A percentile compares a stretch with the other conserved stretches of the same genome.
These are phyloP conservation scores for Pelvicachromis taeniatus DNA, from an alignment of 2,113 vertebrate species.

Conservation along the genomic window DNA sequence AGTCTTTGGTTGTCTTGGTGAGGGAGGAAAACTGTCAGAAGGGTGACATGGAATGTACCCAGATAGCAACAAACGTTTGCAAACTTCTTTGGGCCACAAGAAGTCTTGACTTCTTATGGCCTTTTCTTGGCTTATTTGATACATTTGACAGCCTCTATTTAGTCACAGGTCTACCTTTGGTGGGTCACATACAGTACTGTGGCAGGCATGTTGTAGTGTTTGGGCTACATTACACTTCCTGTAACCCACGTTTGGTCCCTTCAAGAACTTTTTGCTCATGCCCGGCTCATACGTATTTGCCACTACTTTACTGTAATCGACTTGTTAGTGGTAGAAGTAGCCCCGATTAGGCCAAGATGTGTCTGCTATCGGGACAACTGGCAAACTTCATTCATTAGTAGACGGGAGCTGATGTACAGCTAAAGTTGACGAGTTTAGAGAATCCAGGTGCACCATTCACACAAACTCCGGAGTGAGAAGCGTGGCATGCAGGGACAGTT, in stretches of 20 bases:
- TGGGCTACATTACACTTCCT: background rate
- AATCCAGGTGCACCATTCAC: background rate
- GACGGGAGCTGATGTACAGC: background rate
- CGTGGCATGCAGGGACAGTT: background rate
- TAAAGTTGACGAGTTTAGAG: background rate
- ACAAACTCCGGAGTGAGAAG: background rate
- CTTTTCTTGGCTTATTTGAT: no score
- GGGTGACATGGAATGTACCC: background rate
- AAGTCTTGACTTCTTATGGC: no score
- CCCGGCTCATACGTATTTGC: fast-evolving
- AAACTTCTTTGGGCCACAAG: background rate
- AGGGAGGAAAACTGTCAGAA: background rate
- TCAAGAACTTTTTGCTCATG: background rate
- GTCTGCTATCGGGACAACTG: background rate
- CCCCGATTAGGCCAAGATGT: background rate
- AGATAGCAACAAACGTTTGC: fast-evolving
- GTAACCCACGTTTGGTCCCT: background rate
- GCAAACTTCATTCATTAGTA: background rate
- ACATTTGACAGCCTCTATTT: no score
- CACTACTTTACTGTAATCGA: background rate
- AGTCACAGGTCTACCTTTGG: background rate
- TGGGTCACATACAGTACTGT: background rate
- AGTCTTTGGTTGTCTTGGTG: background rate
- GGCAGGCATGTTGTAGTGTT: background rate
- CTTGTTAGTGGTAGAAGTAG: background rate